Evolutionary conservation across 2,113 vertebrate species (phyloP).

Genomic region (Perca schrenkii): DNA sequence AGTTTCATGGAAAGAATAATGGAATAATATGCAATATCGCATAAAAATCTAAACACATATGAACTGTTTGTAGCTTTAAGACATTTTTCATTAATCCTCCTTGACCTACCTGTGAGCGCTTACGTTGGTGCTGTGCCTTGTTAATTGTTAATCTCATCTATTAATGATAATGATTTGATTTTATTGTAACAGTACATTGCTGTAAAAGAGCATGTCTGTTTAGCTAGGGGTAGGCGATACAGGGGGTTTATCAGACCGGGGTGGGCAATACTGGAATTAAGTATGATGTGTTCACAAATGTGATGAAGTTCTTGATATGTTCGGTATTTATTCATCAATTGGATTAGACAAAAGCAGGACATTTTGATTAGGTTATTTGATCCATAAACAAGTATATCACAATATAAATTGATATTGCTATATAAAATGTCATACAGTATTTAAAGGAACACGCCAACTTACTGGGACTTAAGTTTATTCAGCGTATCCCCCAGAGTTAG

Average conservation of each 20-base stretch:
- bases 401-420: too few relatives aligned
- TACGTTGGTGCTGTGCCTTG: neutral
- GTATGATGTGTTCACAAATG: too few relatives aligned
- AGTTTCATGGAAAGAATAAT: neutral
- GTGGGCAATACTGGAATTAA: neutral
- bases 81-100: neutral
- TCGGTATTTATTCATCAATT: too few relatives aligned
- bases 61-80: neutral
- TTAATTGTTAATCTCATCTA: neutral
- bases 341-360: too few relatives aligned
- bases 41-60: neutral
- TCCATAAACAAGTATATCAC: too few relatives aligned
- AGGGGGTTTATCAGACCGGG: neutral
- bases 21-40: neutral
- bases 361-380: too few relatives aligned
- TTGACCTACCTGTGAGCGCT: neutral
- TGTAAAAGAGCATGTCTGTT: neutral
- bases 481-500: too few relatives aligned
- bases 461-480: too few relatives aligned
- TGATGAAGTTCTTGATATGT: too few relatives aligned
- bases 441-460: too few relatives aligned
- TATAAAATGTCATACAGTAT: too few relatives aligned
- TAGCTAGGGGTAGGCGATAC: neutral
- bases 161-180: neutral
- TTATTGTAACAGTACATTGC: neutral